Evolutionary conservation across 2,113 vertebrate species (phyloP), one percentile per base, ranked within the genome.

Genomic region (Nasalis larvatus): DNA sequence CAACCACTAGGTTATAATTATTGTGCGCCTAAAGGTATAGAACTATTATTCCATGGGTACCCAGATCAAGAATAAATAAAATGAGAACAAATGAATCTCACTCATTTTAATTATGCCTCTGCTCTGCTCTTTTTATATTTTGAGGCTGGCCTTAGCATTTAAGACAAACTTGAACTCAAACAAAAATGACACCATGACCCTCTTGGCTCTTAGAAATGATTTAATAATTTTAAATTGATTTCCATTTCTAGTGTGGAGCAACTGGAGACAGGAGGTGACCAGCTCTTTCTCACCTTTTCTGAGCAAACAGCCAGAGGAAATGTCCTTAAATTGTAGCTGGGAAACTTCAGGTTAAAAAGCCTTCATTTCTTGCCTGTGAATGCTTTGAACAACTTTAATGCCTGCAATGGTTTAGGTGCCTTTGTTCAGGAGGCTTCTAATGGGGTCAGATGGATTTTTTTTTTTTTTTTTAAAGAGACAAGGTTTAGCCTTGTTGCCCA

Each of bases 151-250:
- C 37, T 85, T 89, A 89, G 45, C 2, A 30, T 82, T 52, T 58
- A 84, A 87, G 96, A 82, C 81, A 93, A 86, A 68, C 42, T 47
- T 32, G 45, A 69, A 95, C 21, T 81, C 63, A 94, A 77, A 78
- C 17, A 21, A 82, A 92, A 95, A 63, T 32, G 23, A 52, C 54
- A 66, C 54, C 40, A 13, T 76, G 54, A 88, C 8, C 37, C 40
- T 81, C 58, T 74, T 89, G 47, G 40, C n/a, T 92, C 69, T 96
- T 90, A 66, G 54, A 90, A 89, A 77, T 78, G 3, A 47, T n/a
- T 86, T 47, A 78, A 78, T 6, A 93, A 82, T 74, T 60, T 95
- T 35, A 71, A 56, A 91, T 81, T 40, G 66, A 76, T 89, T 86
- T 92, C 9, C 18, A 42, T 95, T 89, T 94, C 56, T 54, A 76